phyloP scores from a whole-genome alignment of 2,113 vertebrate species.

The Atrichornis clamosus region DNA sequence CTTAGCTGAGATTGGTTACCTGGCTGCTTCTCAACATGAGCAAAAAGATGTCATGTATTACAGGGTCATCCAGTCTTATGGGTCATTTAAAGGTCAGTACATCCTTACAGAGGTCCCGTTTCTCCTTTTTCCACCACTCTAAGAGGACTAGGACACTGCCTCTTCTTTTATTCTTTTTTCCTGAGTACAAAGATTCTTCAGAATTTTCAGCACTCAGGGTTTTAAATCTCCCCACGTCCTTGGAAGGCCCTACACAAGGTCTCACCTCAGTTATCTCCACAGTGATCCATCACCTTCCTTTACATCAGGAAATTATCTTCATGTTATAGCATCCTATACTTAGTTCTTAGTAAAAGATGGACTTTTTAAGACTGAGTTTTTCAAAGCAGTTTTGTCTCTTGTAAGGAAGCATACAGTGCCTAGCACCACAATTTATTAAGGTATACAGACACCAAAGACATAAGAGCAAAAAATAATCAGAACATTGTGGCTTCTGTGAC shows the following conservation, averaged over 20 bases:
- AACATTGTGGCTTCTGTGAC: background rate
- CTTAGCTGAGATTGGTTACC: background rate
- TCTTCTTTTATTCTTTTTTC: background rate
- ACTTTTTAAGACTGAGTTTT: background rate
- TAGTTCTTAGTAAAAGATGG: background rate
- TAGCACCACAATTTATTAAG: background rate
- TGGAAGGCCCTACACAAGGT: background rate
- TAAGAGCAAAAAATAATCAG: background rate
- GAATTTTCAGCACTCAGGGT: background rate
- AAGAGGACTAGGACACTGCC: background rate
- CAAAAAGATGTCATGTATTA: background rate
- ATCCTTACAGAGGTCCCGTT: background rate
- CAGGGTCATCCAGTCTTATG: background rate
- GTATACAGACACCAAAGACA: background rate
- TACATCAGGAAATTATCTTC: background rate
- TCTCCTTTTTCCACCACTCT: background rate
- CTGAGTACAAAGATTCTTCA: background rate
- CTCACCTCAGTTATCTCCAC: background rate
- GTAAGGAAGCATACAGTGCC: background rate
- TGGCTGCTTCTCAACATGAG: background rate
- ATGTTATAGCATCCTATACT: background rate
- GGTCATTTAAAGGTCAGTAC: background rate
- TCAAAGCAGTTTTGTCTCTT: background rate
- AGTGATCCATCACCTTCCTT: background rate
- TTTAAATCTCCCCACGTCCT: background rate